Evolutionary conservation across 1,140 invertebrate genomes (phyloP), one percentile per base, ranked within the genome.

Genomic region (Chironomus striatipennis): DNA sequence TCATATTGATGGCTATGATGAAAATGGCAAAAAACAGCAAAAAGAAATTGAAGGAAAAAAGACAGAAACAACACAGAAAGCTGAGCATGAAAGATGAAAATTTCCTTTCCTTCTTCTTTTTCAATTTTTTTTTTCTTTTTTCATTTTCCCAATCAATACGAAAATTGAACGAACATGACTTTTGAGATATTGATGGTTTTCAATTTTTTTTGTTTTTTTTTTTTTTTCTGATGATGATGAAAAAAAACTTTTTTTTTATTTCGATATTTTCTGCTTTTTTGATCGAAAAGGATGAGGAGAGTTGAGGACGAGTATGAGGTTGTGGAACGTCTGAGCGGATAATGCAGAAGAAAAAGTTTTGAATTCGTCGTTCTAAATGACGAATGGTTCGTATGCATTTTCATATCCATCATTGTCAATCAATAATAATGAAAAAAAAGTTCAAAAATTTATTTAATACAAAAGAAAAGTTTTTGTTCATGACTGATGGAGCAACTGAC

Each of bases 101-200:
- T 57, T 47, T 47, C n/a, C n/a, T 47, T 47, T 47, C n/a, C 47
- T 57, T 57, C 12, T 57, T 34, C 24, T 34, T 57, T 8, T 47
- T 34, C 24, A 3, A 3, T 47, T 57, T n/a, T 15, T 15, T 5
- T 57, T 57, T 57, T 57, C 12, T 57, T 57, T 57, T 57, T 57
- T 57, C 47, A 70, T 20, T 70, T 70, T 70, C 18, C 65, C 65
- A 70, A 70, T 70, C 65, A 70, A 70, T 70, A 70, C 65, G 65
- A 70, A 70, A 57, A 70, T 70, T 70, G 65, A 70, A 70, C 65
- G 65, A 70, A 70, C 65, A 70, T 70, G 65, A 70, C 65, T 70
- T 70, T 70, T 70, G 65, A 70, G 65, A 70, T 70, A 70, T 70
- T 70, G 65, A 70, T 70, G 65, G 65, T 70, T 70, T 70, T 70